These are phyloP conservation scores for Grallaria varia DNA, from an alignment of 2,113 vertebrate genomes.

Conservation along the genomic window DNA sequence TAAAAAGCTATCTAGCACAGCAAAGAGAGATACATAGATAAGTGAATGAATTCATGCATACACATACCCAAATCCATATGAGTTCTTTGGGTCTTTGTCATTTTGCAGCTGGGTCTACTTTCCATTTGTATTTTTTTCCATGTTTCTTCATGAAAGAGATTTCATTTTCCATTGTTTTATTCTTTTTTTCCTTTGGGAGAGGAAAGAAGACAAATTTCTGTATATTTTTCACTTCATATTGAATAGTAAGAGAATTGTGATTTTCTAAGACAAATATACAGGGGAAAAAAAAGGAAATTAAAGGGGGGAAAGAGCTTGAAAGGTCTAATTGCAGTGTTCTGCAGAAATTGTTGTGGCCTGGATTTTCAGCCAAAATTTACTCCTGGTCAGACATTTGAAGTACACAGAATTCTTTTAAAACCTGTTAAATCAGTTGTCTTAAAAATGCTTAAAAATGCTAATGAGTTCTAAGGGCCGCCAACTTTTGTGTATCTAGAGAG, in stretches of 20 bases:
- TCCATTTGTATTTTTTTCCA: neutral
- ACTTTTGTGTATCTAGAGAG: neutral
- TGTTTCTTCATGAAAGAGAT: neutral
- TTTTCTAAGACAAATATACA: neutral
- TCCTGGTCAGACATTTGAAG: neutral
- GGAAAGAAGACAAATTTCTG: neutral
- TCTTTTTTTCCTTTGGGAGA: neutral
- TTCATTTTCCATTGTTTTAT: neutral
- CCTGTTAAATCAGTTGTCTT: neutral
- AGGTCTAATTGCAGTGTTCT: neutral
- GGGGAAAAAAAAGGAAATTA: neutral
- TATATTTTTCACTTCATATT: neutral
- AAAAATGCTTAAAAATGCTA: neutral
- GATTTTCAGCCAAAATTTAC: neutral
- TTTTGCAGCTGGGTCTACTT: neutral
- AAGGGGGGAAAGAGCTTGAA: neutral
- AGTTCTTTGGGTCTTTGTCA: neutral
- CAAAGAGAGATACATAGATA: neutral
- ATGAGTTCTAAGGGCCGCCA: neutral
- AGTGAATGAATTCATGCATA: neutral
- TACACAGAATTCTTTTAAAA: neutral
- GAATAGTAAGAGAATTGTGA: rapidly evolving
- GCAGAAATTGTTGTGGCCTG: neutral
- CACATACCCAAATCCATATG: neutral
- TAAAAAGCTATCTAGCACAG: neutral